Conservation (phyloP, 1,140 invertebrate genomes). For the Diploscapter pachys region DNA sequence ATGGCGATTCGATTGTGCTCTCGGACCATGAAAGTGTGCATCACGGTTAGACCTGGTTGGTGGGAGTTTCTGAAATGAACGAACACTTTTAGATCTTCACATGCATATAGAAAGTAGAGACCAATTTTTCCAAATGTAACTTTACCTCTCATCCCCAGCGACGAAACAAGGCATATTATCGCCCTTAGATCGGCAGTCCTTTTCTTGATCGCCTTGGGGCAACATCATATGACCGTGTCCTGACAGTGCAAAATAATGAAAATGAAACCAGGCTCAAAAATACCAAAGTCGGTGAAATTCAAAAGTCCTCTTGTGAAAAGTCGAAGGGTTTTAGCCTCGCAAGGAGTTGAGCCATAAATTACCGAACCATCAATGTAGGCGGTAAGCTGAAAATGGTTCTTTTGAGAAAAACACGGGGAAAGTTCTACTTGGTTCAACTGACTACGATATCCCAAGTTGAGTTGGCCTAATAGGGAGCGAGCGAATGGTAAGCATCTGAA, state of each 20-base stretch:
- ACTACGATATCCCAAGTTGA: constrained; percentile 64
- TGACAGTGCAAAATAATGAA: no score
- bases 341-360: constrained; percentile 61
- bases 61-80: constrained; percentile 73
- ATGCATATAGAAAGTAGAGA: background rate
- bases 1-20: constrained; percentile 78
- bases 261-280: constrained; percentile 62
- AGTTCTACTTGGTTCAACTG: constrained; percentile 61
- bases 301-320: constrained; percentile 45
- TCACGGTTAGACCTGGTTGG: constrained; percentile 72
- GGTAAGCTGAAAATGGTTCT: constrained; percentile 59
- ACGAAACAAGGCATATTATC: constrained; percentile 54
- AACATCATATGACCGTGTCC: constrained; percentile 39
- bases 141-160: constrained; percentile 73
- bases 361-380: constrained; percentile 63
- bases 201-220: constrained; percentile 44
- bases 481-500: constrained; percentile 83
- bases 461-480: constrained; percentile 82
- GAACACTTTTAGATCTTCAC: no score
- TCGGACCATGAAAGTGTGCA: constrained; percentile 69
- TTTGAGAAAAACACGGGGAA: no score
- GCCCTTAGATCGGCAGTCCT: constrained; percentile 51
- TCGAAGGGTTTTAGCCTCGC: constrained; percentile 59
- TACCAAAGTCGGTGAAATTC: constrained; percentile 40
- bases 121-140: background rate